These are phyloP conservation scores for Copidosoma aretas DNA, from an alignment of 2,888 invertebrate genomes.

Conservation along the genomic window DNA sequence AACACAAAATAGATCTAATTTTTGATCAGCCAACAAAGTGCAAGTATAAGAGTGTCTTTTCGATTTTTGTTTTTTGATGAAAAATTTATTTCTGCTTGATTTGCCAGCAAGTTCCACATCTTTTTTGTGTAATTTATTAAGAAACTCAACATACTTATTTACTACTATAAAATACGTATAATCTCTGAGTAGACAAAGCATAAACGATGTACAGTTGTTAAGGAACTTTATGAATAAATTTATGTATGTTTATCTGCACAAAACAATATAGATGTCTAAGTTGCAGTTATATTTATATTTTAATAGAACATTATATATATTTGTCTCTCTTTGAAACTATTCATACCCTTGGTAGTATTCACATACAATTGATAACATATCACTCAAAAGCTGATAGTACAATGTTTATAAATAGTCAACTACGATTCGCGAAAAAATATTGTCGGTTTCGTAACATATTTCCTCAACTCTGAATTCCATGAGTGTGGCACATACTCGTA, in stretches of 20 bases:
- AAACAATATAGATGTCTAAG: constrained; percentile 7
- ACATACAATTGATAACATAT: constrained; percentile 32
- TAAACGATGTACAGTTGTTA: constrained; percentile 13
- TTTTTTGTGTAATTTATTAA: no score
- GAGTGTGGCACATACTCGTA: no score
- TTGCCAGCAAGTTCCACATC: no score
- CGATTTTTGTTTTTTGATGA: no score
- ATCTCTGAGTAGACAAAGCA: not conserved
- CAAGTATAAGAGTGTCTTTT: no score
- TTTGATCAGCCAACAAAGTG: no score
- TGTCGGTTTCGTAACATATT: constrained; percentile 33
- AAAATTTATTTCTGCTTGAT: no score
- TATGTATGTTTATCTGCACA: constrained; percentile 3
- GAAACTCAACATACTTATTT: no score
- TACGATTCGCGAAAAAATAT: constrained; percentile 23
- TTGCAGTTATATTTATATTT: constrained; percentile 10
- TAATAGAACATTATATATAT: constrained; percentile 6
- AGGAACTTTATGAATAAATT: constrained; percentile 28
- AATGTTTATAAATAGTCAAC: constrained; percentile 28
- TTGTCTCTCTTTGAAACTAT: constrained; percentile 16
- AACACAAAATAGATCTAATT: no score
- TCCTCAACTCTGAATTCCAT: constrained; percentile 4
- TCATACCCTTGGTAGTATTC: constrained; percentile 26
- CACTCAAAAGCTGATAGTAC: constrained; percentile 29
- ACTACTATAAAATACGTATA: no score